These are phyloP conservation scores for Urophycis tenuis DNA, from an alignment of 2,797 vertebrate species.

Conservation along the genomic window DNA sequence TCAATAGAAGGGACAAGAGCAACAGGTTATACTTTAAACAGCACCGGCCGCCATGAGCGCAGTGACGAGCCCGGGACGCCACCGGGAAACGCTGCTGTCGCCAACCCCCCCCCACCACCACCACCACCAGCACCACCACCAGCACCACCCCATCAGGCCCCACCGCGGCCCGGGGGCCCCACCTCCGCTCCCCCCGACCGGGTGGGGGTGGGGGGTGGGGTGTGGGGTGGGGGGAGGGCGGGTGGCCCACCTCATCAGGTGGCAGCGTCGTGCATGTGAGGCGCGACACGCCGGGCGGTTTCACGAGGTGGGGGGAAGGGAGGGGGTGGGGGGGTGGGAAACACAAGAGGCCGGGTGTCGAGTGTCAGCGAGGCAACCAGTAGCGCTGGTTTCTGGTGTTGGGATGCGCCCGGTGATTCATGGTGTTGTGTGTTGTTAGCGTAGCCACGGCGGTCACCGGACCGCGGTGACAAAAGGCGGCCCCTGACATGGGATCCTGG, in stretches of 20 bases:
- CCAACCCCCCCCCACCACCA: too few species aligned
- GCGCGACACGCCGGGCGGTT: conserved; percentile 20
- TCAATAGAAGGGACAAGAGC: conserved; percentile 50
- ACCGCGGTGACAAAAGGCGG: conserved; percentile 25
- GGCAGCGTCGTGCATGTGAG: conserved; percentile 29
- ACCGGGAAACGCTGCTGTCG: not conserved
- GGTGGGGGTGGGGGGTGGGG: too few species aligned
- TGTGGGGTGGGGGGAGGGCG: too few species aligned
- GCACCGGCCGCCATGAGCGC: conserved; percentile 14
- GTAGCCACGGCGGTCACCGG: not conserved
- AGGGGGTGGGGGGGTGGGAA: too few species aligned
- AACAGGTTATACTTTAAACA: conserved; percentile 60
- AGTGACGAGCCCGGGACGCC: not conserved
- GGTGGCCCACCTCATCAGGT: conserved; percentile 30
- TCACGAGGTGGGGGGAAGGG: too few species aligned
- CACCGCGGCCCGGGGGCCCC: conserved; percentile 14
- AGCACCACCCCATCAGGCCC: too few species aligned
- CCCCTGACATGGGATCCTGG: conserved; percentile 21
- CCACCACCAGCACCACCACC: too few species aligned
- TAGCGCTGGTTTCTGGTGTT: conserved; percentile 7
- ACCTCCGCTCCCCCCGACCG: too few species aligned
- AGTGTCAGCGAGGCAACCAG: conserved; percentile 32
- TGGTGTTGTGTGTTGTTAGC: conserved; percentile 15
- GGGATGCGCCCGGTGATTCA: conserved; percentile 12
- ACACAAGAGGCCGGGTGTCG: conserved; percentile 23